A percentile compares a stretch with the other conserved stretches of the same genome.
phyloP scores from a whole-genome alignment of 2,797 vertebrate species.

The Scarus forsteni region DNA sequence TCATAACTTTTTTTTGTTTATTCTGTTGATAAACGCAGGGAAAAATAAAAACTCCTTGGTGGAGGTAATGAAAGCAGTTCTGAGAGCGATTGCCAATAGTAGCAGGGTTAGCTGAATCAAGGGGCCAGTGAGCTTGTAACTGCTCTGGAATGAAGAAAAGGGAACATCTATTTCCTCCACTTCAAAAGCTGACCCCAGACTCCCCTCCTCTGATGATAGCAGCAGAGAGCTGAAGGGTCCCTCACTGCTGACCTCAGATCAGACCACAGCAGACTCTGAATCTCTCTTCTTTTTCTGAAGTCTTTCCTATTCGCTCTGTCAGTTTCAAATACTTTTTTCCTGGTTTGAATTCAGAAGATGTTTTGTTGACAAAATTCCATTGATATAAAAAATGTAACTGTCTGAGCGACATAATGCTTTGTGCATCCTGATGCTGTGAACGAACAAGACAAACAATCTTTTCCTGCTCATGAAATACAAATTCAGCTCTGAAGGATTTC shows the following conservation, averaged over 20 bases:
- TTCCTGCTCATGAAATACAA: neutral
- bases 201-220: conserved; percentile 36
- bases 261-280: conserved; percentile 21
- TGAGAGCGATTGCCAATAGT: no score
- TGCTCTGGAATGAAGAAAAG: no score
- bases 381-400: conserved; percentile 14
- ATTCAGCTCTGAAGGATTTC: neutral
- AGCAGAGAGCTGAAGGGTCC: neutral
- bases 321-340: conserved; percentile 3
- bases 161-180: no score
- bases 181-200: conserved; percentile 25
- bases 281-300: no score
- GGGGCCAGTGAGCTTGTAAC: no score
- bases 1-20: no score
- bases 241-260: conserved; percentile 38
- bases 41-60: no score
- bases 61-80: no score
- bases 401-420: neutral
- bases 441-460: conserved; percentile 12
- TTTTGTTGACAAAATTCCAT: conserved; percentile 13
- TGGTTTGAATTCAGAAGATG: neutral
- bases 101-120: no score
- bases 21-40: no score
- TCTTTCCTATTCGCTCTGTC: neutral
- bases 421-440: neutral